Evolutionary conservation across 2,113 vertebrate genomes (phyloP), one percentile per base, ranked within the genome.

Genomic region (Neogobius melanostomus): DNA sequence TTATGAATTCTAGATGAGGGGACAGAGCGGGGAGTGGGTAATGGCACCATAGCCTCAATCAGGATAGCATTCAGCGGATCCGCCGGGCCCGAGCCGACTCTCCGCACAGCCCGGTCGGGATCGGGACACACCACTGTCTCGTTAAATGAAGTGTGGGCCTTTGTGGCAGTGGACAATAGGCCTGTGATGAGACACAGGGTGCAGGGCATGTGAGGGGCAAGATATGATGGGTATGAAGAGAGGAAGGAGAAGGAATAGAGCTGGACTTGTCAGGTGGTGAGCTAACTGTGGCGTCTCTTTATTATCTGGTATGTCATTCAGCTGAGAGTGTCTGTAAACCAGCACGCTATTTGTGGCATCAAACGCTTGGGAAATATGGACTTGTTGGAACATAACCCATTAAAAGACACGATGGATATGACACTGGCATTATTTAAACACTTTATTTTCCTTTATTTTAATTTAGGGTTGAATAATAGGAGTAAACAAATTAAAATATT

Each of bases 81-180:
- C 80, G 79, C 76, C 75, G 44, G 62, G 54, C 75, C 21, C 77
- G 80, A 75, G 61, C 83, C 81, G 74, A 80, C 82, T 77, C 62
- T 87, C 77, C 82, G 84, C 83, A 87, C 81, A 89, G 75, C 88
- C 80, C 36, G 59, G 85, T 72, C 74, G 84, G 85, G 76, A 82
- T 90, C 77, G 80, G 83, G 79, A 80, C 85, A 79, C 42, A 83
- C 69, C 74, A 87, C 67, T 59, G 72, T 83, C 87, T 85, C 80
- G 75, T 81, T 85, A 86, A 89, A 92, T 93, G 91, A 93, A 78
- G 93, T 93, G 93, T 86, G 89, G 86, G 93, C 59, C 28, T 87
- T 93, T 95, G 93, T 94, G 93, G 89, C 92, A 86, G 92, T 92
- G 95, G 94, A 96, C 95, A 97, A 97, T 89, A 69, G 71, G 51